Evolutionary conservation across 2,797 vertebrate genomes (phyloP).

Genomic region (Danio aesculapii): DNA sequence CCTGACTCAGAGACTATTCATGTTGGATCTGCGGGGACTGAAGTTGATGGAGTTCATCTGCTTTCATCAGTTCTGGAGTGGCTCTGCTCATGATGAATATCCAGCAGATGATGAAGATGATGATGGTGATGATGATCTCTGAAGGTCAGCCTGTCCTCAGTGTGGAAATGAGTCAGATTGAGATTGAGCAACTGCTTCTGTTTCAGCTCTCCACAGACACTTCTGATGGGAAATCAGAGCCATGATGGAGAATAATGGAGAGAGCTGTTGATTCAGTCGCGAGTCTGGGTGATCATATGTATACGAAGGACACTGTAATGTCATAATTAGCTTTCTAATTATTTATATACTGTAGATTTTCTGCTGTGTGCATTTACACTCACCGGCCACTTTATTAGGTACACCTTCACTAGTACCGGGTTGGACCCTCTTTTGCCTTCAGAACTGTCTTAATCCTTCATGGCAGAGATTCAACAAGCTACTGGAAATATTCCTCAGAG

Average conservation of each 20-base stretch:
- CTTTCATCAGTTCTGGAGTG: conserved; percentile 11
- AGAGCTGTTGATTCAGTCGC: neutral
- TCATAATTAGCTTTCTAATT: too few species aligned
- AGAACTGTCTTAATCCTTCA: too few species aligned
- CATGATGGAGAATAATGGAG: neutral
- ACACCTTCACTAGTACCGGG: too few species aligned
- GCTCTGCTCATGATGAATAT: neutral
- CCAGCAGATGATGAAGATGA: neutral
- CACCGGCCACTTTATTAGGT: too few species aligned
- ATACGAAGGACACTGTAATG: too few species aligned
- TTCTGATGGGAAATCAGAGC: neutral
- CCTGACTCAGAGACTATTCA: too few species aligned
- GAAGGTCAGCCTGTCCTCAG: neutral
- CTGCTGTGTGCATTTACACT: too few species aligned
- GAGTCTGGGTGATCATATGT: neutral
- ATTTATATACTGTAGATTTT: too few species aligned
- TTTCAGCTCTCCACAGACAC: neutral
- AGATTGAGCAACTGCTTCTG: neutral
- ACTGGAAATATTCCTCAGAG: too few species aligned
- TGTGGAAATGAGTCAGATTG: conserved; percentile 10
- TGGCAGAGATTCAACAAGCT: too few species aligned
- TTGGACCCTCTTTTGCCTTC: too few species aligned
- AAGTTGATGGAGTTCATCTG: neutral
- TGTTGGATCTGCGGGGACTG: neutral
- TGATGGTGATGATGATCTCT: too few species aligned